Percentiles rank a stretch among this genome's conserved stretches.
Evolutionary conservation across 2,797 vertebrate species (phyloP).

Genomic region (Merluccius polli): DNA sequence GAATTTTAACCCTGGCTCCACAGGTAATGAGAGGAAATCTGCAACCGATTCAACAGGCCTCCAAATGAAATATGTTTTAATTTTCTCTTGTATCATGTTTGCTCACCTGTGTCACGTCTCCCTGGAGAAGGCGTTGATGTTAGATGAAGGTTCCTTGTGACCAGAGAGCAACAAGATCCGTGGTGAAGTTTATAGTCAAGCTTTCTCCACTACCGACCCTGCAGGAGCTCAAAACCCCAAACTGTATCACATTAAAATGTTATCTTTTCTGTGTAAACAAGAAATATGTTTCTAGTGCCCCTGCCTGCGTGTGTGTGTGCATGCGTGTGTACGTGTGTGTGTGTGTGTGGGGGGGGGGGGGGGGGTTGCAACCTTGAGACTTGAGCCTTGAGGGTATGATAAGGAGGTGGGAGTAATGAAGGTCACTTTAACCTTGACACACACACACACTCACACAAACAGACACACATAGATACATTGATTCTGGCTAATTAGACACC

Average conservation of each 20-base stretch:
- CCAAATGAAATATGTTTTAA: neutral
- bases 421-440: constrained; percentile 10
- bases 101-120: neutral
- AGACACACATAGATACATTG: too few species aligned
- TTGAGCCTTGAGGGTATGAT: neutral
- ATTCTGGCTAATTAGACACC: neutral
- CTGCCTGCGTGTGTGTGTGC: constrained; percentile 11
- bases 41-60: neutral
- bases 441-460: too few species aligned
- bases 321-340: constrained; percentile 6
- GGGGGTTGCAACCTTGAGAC: neutral
- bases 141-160: neutral
- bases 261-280: constrained; percentile 6
- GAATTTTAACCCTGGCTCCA: neutral
- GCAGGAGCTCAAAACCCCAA: neutral
- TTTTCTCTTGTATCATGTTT: neutral
- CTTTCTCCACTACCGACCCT: neutral
- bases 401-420: constrained; percentile 2
- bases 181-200: neutral
- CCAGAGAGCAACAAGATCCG: neutral
- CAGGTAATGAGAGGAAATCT: neutral
- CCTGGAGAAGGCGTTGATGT: neutral
- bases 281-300: neutral
- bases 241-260: neutral
- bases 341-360: neutral